Evolutionary conservation across 2,113 vertebrate genomes (phyloP), one percentile per base, ranked within the genome.

Genomic region (Larimichthys crocea): DNA sequence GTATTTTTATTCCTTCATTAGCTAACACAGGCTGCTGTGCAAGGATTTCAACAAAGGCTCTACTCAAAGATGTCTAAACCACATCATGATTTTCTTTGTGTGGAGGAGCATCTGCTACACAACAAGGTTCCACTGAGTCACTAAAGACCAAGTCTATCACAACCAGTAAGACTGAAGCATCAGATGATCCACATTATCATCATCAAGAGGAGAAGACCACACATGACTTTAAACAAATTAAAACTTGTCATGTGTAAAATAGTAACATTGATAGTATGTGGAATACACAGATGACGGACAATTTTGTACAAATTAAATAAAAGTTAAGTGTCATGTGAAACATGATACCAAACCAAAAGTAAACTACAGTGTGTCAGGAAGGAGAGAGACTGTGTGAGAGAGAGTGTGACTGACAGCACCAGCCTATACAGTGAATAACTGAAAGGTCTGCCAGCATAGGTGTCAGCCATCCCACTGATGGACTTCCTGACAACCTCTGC

Each of bases 401-500:
- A 68, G 35, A 35, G 24, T 20, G 15, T 59, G 66, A 70, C 17
- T 48, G 63, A 60, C 40, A 48, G 17, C 62, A 48, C 59, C 48
- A 40, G 57, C 57, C 22, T 19, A 66, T 10, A 46, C 7, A 44
- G n/a, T 14, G 20, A 62, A 17, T 60, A 42, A 44, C 57, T 29
- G 6, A 68, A 57, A 48, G 44, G 22, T 59, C 64, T 66, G 68
- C 22, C 74, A 26, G 29, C 31, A 59, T 44, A 71, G 50, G 67
- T 74, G 62, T 78, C 68, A 74, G 48, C 65, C 52, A 56, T 75
- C 76, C 71, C 65, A 20, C 15, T 60, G 72, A 80, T 71, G 22
- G 65, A 82, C 65, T 79, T 70, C 65, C 70, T 79, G 71, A 82
- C 65, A 69, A 70, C 55, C 50, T 42, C 22, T 16, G 14, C 60